These are phyloP conservation scores for Mesochorus sp. DNA, from an alignment of 2,888 invertebrate species.

Conservation along the genomic window DNA sequence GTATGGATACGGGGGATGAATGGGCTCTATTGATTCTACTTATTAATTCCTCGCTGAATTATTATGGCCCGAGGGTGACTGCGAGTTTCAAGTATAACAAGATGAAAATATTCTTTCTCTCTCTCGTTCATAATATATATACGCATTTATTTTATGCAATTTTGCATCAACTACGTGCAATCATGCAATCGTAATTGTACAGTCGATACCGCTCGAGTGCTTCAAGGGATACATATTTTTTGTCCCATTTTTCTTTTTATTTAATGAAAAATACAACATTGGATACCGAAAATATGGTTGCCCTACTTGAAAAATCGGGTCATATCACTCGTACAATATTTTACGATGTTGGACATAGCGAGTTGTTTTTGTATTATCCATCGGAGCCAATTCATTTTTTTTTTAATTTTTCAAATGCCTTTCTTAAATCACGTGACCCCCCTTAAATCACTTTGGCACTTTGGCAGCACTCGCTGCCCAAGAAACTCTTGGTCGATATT, in stretches of 20 bases:
- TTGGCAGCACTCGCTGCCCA: not conserved
- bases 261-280: too few species aligned
- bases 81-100: slow-evolving; percentile 56
- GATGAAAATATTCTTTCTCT: slow-evolving; percentile 40
- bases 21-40: slow-evolving; percentile 67
- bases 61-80: slow-evolving; percentile 64
- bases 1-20: slow-evolving; percentile 55
- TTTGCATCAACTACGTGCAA: slow-evolving; percentile 51
- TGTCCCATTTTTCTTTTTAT: too few species aligned
- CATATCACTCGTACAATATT: too few species aligned
- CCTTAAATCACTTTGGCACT: slow-evolving; percentile 47
- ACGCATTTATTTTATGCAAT: slow-evolving; percentile 20
- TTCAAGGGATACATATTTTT: too few species aligned
- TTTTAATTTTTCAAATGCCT: not conserved
- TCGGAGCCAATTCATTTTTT: too few species aligned
- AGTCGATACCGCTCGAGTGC: slow-evolving; percentile 19
- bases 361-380: not conserved
- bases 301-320: too few species aligned
- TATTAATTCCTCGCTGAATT: slow-evolving; percentile 66
- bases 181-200: slow-evolving; percentile 61
- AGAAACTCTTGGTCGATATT: not conserved
- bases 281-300: too few species aligned
- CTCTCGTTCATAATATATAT: slow-evolving; percentile 3
- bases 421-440: too few species aligned
- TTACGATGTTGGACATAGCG: not conserved